Conservation (phyloP, 2,888 invertebrate species). For the Athetis lepigone region DNA sequence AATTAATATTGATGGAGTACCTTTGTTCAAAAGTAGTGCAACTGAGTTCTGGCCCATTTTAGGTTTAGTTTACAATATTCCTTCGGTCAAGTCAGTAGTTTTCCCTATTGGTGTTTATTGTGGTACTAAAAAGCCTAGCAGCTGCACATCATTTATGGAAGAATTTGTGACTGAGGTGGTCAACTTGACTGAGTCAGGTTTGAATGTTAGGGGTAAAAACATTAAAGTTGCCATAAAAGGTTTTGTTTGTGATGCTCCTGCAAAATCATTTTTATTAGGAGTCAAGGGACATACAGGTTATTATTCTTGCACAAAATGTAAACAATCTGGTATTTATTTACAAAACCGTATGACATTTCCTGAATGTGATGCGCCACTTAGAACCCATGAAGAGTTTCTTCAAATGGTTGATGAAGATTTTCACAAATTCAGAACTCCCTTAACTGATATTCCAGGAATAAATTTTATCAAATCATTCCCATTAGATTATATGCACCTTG, state of each 20-base stretch:
- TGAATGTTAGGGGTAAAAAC: not conserved
- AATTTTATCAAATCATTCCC: slow-evolving; percentile 30
- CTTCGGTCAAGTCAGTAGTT: slow-evolving; percentile 27
- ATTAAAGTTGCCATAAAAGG: slow-evolving; percentile 15
- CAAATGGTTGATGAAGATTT: slow-evolving; percentile 1
- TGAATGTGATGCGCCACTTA: not conserved
- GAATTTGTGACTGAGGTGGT: slow-evolving; percentile 2
- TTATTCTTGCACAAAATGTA: no score
- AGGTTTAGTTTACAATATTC: slow-evolving; percentile 24
- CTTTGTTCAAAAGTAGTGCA: slow-evolving; percentile 10
- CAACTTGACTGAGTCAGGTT: not conserved
- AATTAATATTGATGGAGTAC: not conserved
- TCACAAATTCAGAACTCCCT: not conserved
- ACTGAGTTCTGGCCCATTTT: slow-evolving; percentile 27
- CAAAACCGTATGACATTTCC: slow-evolving; percentile 1
- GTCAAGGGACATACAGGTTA: no score
- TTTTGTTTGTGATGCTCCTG: slow-evolving; percentile 54
- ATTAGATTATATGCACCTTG: slow-evolving; percentile 53
- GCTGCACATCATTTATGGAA: not conserved
- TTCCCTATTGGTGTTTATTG: slow-evolving; percentile 40
- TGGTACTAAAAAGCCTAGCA: slow-evolving; percentile 21
- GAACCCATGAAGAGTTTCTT: slow-evolving; percentile 2
- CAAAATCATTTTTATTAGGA: slow-evolving; percentile 1
- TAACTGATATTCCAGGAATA: slow-evolving; percentile 4
- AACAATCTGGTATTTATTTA: no score